These are phyloP conservation scores for Heptranchias perlo DNA, from an alignment of 2,113 vertebrate genomes.

Conservation along the genomic window DNA sequence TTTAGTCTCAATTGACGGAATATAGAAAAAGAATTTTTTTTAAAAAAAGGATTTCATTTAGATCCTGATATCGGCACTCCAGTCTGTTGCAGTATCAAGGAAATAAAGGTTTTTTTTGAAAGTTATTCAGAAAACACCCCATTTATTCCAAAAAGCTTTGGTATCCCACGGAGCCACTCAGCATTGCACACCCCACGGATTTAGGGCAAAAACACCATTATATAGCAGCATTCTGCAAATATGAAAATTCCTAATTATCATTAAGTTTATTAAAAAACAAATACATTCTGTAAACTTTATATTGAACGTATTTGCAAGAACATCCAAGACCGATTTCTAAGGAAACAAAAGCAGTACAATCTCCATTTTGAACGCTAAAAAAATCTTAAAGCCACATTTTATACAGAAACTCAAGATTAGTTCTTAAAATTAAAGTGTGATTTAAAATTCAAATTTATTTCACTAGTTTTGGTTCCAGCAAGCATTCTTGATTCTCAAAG, in stretches of 20 bases:
- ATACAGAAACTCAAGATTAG: background rate
- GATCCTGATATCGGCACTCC: background rate
- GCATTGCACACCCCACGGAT: background rate
- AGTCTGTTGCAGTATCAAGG: background rate
- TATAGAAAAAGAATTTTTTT: background rate
- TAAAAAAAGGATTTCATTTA: background rate
- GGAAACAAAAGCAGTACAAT: background rate
- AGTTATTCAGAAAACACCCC: background rate
- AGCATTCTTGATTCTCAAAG: slow-evolving; percentile 53
- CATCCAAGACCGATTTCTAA: background rate
- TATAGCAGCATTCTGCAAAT: background rate
- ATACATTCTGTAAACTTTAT: background rate
- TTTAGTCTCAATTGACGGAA: background rate
- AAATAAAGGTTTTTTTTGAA: background rate
- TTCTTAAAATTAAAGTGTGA: background rate
- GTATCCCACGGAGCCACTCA: background rate
- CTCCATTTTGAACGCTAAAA: background rate
- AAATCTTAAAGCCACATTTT: background rate
- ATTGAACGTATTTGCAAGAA: background rate
- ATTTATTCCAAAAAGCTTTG: background rate
- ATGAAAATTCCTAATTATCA: background rate
- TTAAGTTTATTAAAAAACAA: background rate
- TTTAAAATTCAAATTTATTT: background rate
- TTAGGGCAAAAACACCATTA: background rate
- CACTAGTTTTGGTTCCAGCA: background rate